Conservation (phyloP, 2,888 invertebrate genomes). For the Tinea semifulvella region DNA sequence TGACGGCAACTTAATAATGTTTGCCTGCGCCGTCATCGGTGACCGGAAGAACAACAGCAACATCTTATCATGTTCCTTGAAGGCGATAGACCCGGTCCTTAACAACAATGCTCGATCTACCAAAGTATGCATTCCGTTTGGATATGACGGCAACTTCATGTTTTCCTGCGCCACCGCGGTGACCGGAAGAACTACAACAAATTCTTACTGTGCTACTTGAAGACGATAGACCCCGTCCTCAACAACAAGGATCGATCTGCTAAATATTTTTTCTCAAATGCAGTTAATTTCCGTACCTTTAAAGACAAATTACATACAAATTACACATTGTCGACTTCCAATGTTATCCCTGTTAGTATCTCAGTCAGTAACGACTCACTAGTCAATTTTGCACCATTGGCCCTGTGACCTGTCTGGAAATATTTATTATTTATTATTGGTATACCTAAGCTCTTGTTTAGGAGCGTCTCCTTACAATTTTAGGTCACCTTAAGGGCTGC, state of each 20-base stretch:
- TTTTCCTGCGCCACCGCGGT: slow-evolving; percentile 97
- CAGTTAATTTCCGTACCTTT: too few species aligned
- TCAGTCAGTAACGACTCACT: neutral
- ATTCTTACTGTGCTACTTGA: slow-evolving; percentile 94
- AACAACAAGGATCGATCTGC: slow-evolving; percentile 90
- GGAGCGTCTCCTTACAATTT: too few species aligned
- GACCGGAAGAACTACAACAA: slow-evolving; percentile 98
- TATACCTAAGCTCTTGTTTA: too few species aligned
- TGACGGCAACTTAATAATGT: slow-evolving; percentile 99
- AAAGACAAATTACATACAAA: too few species aligned
- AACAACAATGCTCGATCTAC: slow-evolving; percentile 90
- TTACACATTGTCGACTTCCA: too few species aligned
- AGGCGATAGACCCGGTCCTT: slow-evolving; percentile 91
- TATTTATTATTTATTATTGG: too few species aligned
- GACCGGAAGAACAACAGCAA: slow-evolving; percentile 98
- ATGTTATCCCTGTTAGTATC: too few species aligned
- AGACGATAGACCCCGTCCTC: slow-evolving; percentile 90
- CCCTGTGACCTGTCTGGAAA: too few species aligned
- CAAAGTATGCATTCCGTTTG: slow-evolving; percentile 95
- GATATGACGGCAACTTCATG: slow-evolving; percentile 99
- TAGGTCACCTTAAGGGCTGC: too few species aligned
- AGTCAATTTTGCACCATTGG: too few species aligned
- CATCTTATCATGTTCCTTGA: slow-evolving; percentile 94
- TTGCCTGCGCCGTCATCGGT: slow-evolving; percentile 97
- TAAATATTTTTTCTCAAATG: too few species aligned